These are phyloP conservation scores for Melieria crassipennis DNA, from an alignment of 2,888 invertebrate species.

Conservation along the genomic window DNA sequence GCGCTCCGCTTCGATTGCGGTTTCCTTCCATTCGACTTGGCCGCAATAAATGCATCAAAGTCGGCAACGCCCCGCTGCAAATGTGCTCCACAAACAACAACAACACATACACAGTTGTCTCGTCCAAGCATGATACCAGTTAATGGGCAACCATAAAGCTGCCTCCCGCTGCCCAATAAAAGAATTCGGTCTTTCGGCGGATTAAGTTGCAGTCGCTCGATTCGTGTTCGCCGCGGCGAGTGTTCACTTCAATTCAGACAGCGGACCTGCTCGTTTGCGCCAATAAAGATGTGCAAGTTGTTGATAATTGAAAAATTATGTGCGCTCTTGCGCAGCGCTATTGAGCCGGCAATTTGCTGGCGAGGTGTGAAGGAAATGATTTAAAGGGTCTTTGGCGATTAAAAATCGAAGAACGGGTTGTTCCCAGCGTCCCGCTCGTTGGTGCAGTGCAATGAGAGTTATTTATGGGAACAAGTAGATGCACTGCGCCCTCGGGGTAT, in stretches of 20 bases:
- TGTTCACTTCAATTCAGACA: slow-evolving; percentile 42
- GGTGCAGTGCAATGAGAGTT: too few relatives aligned
- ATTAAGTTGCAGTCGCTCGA: background rate
- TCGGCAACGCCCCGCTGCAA: slow-evolving; percentile 53
- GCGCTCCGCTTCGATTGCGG: slow-evolving; percentile 14
- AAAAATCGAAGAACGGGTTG: too few relatives aligned
- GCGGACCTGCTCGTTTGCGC: slow-evolving; percentile 32
- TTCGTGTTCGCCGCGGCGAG: slow-evolving; percentile 2
- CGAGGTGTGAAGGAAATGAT: too few relatives aligned
- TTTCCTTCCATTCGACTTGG: slow-evolving; percentile 42
- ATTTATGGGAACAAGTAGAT: too few relatives aligned
- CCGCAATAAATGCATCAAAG: slow-evolving; percentile 58
- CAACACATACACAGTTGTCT: background rate
- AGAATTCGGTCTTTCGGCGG: too few relatives aligned
- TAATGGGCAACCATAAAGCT: background rate
- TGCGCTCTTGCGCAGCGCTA: slow-evolving; percentile 23
- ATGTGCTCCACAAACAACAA: background rate
- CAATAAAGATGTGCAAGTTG: slow-evolving; percentile 39
- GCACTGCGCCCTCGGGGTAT: too few relatives aligned
- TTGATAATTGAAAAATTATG: slow-evolving; percentile 44
- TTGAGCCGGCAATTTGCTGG: too few relatives aligned
- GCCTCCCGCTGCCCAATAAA: too few relatives aligned
- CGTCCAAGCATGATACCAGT: background rate
- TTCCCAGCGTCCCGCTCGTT: too few relatives aligned
- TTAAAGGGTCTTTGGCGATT: too few relatives aligned